Percentiles rank a stretch among this genome's conserved stretches.
Evolutionary conservation across 2,888 invertebrate genomes (phyloP).

Genomic region (Idaea straminata): DNA sequence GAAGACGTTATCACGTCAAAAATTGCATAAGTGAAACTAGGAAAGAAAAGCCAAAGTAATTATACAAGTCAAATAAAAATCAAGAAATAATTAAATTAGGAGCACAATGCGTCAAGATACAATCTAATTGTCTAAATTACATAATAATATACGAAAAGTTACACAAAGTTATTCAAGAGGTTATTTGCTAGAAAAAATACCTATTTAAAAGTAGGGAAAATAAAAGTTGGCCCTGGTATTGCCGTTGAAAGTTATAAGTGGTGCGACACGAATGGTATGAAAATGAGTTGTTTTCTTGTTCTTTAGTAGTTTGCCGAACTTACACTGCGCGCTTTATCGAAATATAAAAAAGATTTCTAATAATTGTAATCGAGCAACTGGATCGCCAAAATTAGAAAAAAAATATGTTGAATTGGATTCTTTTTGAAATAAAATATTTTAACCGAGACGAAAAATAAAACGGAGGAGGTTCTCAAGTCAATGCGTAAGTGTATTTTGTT

Average conservation of each 20-base stretch:
- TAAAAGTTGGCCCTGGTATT: neutral
- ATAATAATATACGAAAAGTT: neutral
- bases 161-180: neutral
- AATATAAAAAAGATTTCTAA: slow-evolving; percentile 4
- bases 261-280: slow-evolving; percentile 34
- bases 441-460: too few species aligned
- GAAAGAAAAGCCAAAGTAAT: neutral
- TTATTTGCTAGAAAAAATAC: neutral
- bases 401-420: too few species aligned
- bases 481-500: too few species aligned
- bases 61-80: neutral
- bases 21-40: too few species aligned
- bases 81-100: neutral
- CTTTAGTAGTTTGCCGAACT: slow-evolving; percentile 18
- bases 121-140: neutral
- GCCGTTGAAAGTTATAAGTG: slow-evolving; percentile 38
- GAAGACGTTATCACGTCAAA: too few species aligned
- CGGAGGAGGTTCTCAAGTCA: too few species aligned
- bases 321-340: neutral
- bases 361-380: slow-evolving; percentile 2
- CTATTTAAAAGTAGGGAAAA: neutral
- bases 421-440: too few species aligned
- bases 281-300: slow-evolving; percentile 33
- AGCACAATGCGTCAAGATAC: neutral
- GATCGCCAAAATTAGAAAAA: too few species aligned